Evolutionary conservation across 2,888 invertebrate genomes (phyloP).

Genomic region (Dolichomitus sp.): DNA sequence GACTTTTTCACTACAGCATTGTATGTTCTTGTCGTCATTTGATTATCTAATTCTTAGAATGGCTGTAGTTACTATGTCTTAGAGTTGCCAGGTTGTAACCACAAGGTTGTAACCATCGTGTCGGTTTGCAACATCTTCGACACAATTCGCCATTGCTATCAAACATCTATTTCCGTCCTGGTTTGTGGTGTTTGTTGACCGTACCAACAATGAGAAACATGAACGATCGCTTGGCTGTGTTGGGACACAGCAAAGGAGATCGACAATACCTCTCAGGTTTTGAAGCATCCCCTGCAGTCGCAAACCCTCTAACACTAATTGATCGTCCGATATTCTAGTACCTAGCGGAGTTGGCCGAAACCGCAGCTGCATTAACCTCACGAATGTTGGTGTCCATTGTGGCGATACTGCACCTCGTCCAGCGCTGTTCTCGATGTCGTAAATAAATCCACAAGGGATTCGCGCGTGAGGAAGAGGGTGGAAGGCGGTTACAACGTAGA

Average conservation of each 20-base stretch:
- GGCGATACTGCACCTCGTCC: constrained; percentile 29
- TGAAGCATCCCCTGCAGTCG: constrained; percentile 34
- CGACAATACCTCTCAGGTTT: constrained; percentile 13
- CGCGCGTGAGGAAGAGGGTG: constrained; percentile 19
- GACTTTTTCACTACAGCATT: background rate
- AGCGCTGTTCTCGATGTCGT: constrained; percentile 45
- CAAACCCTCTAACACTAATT: constrained; percentile 54
- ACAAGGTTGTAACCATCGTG: background rate
- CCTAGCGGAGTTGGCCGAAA: constrained; percentile 37
- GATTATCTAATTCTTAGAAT: background rate
- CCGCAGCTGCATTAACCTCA: constrained; percentile 58
- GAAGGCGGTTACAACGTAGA: constrained; percentile 3
- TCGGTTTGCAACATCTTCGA: constrained; percentile 5
- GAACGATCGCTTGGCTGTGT: constrained; percentile 17
- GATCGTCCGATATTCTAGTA: constrained; percentile 62
- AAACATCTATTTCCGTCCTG: constrained; percentile 24
- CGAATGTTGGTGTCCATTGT: constrained; percentile 47
- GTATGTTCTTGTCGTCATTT: background rate
- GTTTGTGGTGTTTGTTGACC: background rate
- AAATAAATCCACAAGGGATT: constrained; percentile 70
- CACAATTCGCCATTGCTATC: constrained; percentile 8
- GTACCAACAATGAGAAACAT: constrained; percentile 1
- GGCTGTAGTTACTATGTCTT: constrained; percentile 13
- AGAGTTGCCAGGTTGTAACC: background rate
- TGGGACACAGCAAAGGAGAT: constrained; percentile 39